Evolutionary conservation across 2,797 vertebrate species (phyloP), one percentile per base, ranked within the genome.

Genomic region (Benthosema pterotum): DNA sequence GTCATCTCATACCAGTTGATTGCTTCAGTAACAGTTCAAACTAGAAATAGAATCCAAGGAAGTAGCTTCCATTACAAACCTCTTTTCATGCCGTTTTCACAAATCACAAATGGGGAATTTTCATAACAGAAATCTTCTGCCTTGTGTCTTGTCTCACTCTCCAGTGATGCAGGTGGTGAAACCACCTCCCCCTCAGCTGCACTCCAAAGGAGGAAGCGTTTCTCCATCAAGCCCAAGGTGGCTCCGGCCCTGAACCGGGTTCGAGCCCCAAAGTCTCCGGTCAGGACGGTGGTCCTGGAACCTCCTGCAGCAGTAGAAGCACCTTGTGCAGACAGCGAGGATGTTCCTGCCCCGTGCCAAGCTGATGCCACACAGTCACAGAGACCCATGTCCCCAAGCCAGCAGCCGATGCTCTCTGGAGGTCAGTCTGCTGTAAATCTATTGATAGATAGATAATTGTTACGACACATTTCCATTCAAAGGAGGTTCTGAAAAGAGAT

Each of bases 181-280:
- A 83, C 63, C 59, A 83, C 86, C 60, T 67, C 72, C 61, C 64
- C 88, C 11, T 72, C 85, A 18, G 69, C 89, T 67, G 87, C 88
- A 60, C 63, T 88, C 2, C 95, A 95, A 82, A 95, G 96, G 81
- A 94, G 96, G 86, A 97, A 96, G 71, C 91, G 95, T 11, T 85
- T 96, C 73, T 91, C 93, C 52, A 89, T 95, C 65, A 97, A 95
- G 84, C 94, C 95, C 60, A 93, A 91, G 85, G 84, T 93, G 53
- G 84, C 83, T 11, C 87, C 87, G 59, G 84, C 91, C 1, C 83
- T 91, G 61, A 71, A 69, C 25, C 54, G 83, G 2, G 11, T 81
- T 62, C 85, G 90, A 67, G 75, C 68, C 5, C 72, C 80, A 32
- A 95, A 91, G 68, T 77, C 70, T 49, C 88, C 88, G 1, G 28